Conservation (phyloP, 2,888 invertebrate species). For the Rhaphigaster nebulosa region DNA sequence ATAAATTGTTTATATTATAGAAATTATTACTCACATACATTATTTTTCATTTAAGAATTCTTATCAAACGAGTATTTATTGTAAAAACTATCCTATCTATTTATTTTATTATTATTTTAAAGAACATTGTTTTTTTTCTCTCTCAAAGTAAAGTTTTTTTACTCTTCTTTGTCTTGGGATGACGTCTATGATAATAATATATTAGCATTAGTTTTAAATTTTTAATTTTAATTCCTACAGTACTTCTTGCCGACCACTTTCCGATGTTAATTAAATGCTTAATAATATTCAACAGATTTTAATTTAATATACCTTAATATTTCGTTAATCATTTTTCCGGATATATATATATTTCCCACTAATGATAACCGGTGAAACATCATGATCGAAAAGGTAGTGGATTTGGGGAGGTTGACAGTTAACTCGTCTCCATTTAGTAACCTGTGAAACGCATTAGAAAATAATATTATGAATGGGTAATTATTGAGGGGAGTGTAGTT, state of each 20-base stretch:
- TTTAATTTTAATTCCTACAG: not conserved
- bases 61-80: not conserved
- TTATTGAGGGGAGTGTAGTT: not conserved
- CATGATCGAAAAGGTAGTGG: slow-evolving; percentile 23
- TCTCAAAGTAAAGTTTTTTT: not conserved
- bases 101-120: not conserved
- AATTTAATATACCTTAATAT: not conserved
- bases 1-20: too few species aligned
- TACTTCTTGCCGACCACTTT: not conserved
- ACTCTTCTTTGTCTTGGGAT: not conserved
- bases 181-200: not conserved
- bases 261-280: not conserved
- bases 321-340: too few species aligned
- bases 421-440: slow-evolving; percentile 52
- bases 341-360: too few species aligned
- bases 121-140: not conserved
- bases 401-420: slow-evolving; percentile 58
- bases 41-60: not conserved
- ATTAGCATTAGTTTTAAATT: not conserved
- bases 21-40: not conserved
- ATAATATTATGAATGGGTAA: slow-evolving; percentile 30
- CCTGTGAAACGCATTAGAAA: slow-evolving; percentile 53
- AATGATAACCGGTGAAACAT: not conserved
- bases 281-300: not conserved
- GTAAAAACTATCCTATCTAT: not conserved